phyloP scores from a whole-genome alignment of 2,113 vertebrate species.

The Leptodactylus fuscus region DNA sequence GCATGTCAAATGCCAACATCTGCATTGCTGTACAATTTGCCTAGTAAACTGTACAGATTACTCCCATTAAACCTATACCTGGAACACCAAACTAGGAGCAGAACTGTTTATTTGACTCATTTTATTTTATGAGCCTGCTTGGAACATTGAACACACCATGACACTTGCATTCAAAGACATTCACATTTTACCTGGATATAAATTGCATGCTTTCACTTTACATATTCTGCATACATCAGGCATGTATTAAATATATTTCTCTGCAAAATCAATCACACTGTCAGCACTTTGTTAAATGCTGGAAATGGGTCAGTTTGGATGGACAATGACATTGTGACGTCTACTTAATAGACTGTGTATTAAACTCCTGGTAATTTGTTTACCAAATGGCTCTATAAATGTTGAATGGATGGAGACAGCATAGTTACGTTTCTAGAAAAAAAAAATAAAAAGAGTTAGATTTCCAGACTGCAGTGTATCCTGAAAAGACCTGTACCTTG shows the following conservation, averaged over 20 bases:
- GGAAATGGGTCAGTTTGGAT: conserved; percentile 14
- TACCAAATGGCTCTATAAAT: conserved; percentile 42
- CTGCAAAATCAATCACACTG: background rate
- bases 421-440: conserved; percentile 41
- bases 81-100: conserved; percentile 19
- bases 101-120: conserved; percentile 52
- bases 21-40: conserved; percentile 18
- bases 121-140: conserved; percentile 55
- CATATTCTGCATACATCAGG: background rate
- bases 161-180: conserved; percentile 11
- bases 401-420: background rate
- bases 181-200: background rate
- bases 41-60: conserved; percentile 48
- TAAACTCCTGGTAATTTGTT: conserved; percentile 36
- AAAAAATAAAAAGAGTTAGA: no score
- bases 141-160: conserved; percentile 24
- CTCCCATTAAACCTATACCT: conserved; percentile 37
- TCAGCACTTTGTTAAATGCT: background rate
- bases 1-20: conserved; percentile 17
- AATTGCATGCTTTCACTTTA: background rate
- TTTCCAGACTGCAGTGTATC: conserved; percentile 37
- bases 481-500: conserved; percentile 42
- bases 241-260: background rate
- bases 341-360: conserved; percentile 12
- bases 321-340: background rate